Base-by-base conservation (phyloP, 2,113 vertebrate species). In the Platysteira castanea region DNA sequence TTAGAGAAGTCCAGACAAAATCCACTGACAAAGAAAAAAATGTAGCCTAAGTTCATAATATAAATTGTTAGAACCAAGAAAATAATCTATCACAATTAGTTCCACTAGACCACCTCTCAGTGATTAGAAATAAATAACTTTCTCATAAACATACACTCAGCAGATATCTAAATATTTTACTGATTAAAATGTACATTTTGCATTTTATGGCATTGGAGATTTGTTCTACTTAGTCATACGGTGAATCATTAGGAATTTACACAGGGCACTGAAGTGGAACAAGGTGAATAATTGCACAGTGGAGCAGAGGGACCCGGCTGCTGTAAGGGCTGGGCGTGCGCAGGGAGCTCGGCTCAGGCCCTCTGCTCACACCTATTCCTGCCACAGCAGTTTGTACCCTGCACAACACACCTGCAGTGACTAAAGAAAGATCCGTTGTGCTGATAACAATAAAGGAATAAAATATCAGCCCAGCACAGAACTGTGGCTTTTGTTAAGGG, bases 101-200 rank as follows among this genome's bases (percentile, higher is more conserved):
- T 98, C 93, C 94, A 85, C 91, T 39, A 88, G 96, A 95, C 82
- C 86, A 97, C 61, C 63, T 96, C 87, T 97, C 92, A 80, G 78
- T 97, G 95, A 96, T 94, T 88, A 93, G 91, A 96, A 97, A 96
- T 93, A 98, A 98, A 90, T 93, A 97, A 95, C 77, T 96, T 97
- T 70, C 67, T 81, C 69, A 93, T 94, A 86, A 97, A 94, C 70
- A 91, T 53, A 64, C 53, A 64, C 86, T 90, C 94, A 92, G 94
- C 69, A 94, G 96, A 94, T 91, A 95, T 88, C 91, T 95, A 97
- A 97, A 97, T 95, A 95, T 24, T 64, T 33, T 50, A 63, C 82
- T 75, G 93, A 97, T 97, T 98, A 96, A 97, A 97, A 95, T 44
- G 69, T 76, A 95, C 44, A 28, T 95, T 97, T 95, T 94, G 76